Evolutionary conservation across 2,888 invertebrate species (phyloP), one percentile per base, ranked within the genome.

Genomic region (Parapristionchus giblindavisi): DNA sequence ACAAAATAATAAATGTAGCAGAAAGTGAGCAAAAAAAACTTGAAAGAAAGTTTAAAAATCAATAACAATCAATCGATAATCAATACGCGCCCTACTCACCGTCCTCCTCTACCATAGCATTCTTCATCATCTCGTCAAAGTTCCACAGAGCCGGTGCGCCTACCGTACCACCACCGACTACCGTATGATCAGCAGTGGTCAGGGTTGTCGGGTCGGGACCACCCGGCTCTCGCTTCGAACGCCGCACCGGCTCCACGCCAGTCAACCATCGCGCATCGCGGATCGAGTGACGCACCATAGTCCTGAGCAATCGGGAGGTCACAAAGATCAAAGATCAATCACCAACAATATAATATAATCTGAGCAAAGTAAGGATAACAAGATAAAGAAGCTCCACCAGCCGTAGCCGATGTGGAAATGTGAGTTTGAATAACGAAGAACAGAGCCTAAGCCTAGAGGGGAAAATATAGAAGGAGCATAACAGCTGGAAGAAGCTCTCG

Each of bases 241-340:
- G 63, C 63, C 43, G 70, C 34, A 36, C 36, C 34, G 70, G 60
- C 40, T 52, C 63, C 32, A 77, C 68, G 27, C 73, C 73, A 3
- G n/a, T 5, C 36, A 56, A 24, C 77, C 77, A 77, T 21, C 77
- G 73, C 29, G 73, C 58, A 54, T 77, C 76, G n/a, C 71, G 56
- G 63, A 65, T 65, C 43, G 43, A 43, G 29, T 43, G 63, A n/a
- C 63, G 34, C n/a, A 43, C 40, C 63, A 65, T 65, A 40, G 43
- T 65, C 29, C 63, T 43, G 36, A 40, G 40, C 40, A 14, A 0
- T 11, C 24, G 40, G 40, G 40, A 11, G 40, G 17, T 65, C 43
- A 43, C 63, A 43, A 43, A 43, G 43, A 14, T 40, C 17, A 29
- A 2, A 2, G 11, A 14, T 1, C 34, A 34, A 60, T 36, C 14